Base-by-base conservation (phyloP, 2,888 invertebrate species). In the Anoplius nigerrimus region DNA sequence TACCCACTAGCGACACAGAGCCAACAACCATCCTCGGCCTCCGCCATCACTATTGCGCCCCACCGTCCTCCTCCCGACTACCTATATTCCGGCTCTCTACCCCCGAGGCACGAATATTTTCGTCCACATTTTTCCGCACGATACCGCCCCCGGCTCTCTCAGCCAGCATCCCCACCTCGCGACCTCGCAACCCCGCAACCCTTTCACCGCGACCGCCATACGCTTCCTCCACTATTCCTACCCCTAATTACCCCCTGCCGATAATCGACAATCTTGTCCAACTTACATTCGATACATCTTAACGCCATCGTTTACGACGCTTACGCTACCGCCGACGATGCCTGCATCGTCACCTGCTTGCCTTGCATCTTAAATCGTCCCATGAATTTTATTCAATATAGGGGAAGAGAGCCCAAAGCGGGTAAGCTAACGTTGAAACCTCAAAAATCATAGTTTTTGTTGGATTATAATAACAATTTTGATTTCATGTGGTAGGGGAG, bases 81-180 rank as follows among this genome's bases (percentile, higher is more conserved):
- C 63, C 64, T 60, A 69, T 56, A 63, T 52, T 54, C 66, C 46
- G 24, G 42, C 52, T 54, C 51, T 48, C 48, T n/a, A 62, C 6
- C 76, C 74, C 68, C 65, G 57, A 45, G 76, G 80, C 71, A 21
- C 48, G 72, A 71, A 72, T 80, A 71, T 80, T 71, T 76, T 66
- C 66, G 22, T 21, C 60, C 57, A 53, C 62, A 75, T 77, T 78
- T 78, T 80, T 79, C 60, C 64, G 18, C 67, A 61, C 68, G 59
- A 48, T 64, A 55, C 15, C 21, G 34, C 52, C 65, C 60, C 63
- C 69, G 75, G 75, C 63, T 71, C 52, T 15, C 46, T 55, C 55
- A 51, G 27, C 51, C 56, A 55, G 24, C 56, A 34, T 51, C 42
- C 59, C 66, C 56, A 34, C 42, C 42, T 66, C 66, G 27, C 66